A percentile compares a stretch with the other conserved stretches of the same genome.
Evolutionary conservation across 2,113 vertebrate species (phyloP).

Genomic region (Stigmatopora nigra): DNA sequence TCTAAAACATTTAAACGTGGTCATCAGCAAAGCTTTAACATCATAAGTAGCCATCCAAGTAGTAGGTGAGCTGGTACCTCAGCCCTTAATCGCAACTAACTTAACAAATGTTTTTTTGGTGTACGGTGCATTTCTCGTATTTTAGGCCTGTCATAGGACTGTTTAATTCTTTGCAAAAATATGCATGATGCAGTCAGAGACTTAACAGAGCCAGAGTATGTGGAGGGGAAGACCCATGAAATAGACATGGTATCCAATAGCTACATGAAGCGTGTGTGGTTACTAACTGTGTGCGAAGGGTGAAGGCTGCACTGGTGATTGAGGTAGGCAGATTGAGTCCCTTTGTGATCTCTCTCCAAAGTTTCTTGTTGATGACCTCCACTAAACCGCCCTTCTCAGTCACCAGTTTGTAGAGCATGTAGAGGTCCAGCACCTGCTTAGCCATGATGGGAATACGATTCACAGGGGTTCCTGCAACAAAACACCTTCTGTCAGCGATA

Average conservation of each 20-base stretch:
- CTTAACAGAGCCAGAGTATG: no score
- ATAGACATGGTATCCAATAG: not conserved
- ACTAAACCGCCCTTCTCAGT: slow-evolving; percentile 95
- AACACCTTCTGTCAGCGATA: slow-evolving; percentile 6
- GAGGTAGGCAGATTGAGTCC: slow-evolving; percentile 95
- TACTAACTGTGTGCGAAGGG: slow-evolving; percentile 93
- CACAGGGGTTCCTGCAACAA: slow-evolving; percentile 83
- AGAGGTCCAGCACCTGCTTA: slow-evolving; percentile 94
- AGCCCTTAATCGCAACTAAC: no score
- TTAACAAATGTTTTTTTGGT: no score
- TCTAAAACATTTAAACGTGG: no score
- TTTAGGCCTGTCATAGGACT: no score
- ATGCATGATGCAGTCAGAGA: no score
- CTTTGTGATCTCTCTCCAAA: slow-evolving; percentile 98
- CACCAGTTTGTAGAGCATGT: slow-evolving; percentile 93
- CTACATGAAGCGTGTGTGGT: slow-evolving; percentile 8
- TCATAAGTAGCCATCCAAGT: no score
- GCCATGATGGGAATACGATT: slow-evolving; percentile 99
- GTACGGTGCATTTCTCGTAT: no score
- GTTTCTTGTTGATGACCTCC: slow-evolving; percentile 98
- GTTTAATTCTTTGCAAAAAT: no score
- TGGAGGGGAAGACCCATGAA: no score
- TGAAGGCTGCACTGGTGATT: slow-evolving; percentile 98
- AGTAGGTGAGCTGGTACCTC: no score
- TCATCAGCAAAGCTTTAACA: no score